Evolutionary conservation across 2,888 invertebrate species (phyloP).

Genomic region (Mallateleia sp.): DNA sequence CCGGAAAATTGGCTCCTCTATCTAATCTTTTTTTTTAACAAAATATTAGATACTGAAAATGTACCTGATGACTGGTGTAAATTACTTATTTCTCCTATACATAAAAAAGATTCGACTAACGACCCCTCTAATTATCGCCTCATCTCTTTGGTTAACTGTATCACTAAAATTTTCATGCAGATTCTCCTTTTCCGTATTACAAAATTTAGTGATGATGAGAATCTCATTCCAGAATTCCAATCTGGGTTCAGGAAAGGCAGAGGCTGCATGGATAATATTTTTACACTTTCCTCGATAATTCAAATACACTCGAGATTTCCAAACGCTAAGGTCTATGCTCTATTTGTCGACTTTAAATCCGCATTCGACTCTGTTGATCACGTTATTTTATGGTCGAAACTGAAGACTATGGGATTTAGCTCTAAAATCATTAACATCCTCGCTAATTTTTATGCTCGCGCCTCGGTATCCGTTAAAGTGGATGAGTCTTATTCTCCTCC

Average conservation of each 20-base stretch:
- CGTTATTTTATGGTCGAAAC: neutral
- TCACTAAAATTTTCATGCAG: neutral
- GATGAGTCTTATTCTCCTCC: too few relatives aligned
- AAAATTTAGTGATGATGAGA: neutral
- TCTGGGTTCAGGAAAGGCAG: neutral
- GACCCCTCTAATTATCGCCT: neutral
- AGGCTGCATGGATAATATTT: slow-evolving; percentile 10
- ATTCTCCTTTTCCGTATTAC: neutral
- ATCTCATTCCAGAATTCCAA: neutral
- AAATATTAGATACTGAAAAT: neutral
- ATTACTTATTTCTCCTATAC: neutral
- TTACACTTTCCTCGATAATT: slow-evolving; percentile 5
- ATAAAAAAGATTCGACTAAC: neutral
- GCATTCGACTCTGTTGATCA: slow-evolving; percentile 12
- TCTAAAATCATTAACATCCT: slow-evolving; percentile 8
- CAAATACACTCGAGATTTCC: slow-evolving; percentile 7
- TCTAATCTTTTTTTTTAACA: neutral
- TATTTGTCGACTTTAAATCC: slow-evolving; percentile 2
- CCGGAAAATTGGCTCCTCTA: slow-evolving; percentile 9
- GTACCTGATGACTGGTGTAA: slow-evolving; percentile 1
- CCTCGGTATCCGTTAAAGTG: neutral
- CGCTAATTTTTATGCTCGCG: neutral
- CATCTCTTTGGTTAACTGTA: neutral
- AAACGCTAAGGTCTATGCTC: neutral
- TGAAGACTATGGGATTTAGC: neutral